phyloP scores from a whole-genome alignment of 2,797 vertebrate genomes.

The Nannoperca obscura region DNA sequence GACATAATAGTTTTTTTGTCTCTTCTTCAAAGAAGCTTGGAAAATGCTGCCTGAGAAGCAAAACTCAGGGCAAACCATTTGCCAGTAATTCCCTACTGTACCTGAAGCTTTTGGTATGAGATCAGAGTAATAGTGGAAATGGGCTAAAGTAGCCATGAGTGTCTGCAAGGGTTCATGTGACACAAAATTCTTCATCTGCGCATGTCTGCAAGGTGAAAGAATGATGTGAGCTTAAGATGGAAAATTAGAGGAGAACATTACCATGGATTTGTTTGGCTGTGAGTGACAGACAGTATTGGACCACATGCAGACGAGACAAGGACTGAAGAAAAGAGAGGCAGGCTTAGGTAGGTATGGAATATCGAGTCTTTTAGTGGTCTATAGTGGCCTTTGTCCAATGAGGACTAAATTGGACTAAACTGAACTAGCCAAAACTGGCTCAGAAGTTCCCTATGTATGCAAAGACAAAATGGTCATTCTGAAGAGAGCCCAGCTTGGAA shows the following conservation, averaged over 20 bases:
- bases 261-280: not conserved
- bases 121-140: not conserved
- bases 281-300: slow-evolving; percentile 7
- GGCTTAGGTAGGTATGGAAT: slow-evolving; percentile 21
- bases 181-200: not conserved
- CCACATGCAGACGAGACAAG: slow-evolving; percentile 32
- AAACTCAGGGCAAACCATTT: not conserved
- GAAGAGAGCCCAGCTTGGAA: not conserved
- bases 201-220: not conserved
- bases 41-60: not conserved
- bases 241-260: not conserved
- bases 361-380: not conserved
- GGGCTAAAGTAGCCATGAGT: not conserved
- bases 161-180: not conserved
- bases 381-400: not conserved
- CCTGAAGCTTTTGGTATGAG: not conserved
- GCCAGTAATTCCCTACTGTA: no score
- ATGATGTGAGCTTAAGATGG: not conserved
- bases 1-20: no score
- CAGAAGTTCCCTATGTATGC: not conserved
- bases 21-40: no score
- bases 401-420: not conserved
- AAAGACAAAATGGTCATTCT: slow-evolving; percentile 4
- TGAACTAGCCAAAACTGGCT: not conserved
- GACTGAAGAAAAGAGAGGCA: slow-evolving; percentile 48